Percentiles rank a stretch among this genome's conserved stretches.
Conservation (phyloP, 2,113 vertebrate genomes). For the Ophiodon elongatus region DNA sequence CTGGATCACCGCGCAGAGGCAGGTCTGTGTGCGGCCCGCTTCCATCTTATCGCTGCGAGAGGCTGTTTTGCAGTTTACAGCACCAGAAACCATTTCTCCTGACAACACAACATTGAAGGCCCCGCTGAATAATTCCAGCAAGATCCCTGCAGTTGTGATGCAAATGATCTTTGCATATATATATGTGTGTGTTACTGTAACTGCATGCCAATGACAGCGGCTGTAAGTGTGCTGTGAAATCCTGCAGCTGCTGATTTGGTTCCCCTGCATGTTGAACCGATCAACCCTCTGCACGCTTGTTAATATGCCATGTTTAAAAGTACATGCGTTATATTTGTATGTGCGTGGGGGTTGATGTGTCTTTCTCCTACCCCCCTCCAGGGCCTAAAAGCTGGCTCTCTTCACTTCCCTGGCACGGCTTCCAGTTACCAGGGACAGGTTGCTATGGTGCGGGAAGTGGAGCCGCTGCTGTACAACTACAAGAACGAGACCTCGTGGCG, state of each 20-base stretch:
- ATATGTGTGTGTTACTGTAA: neutral
- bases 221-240: conserved; percentile 1
- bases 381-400: conserved; percentile 91
- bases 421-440: conserved; percentile 86
- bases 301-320: neutral
- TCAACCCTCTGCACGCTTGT: neutral
- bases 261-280: conserved; percentile 19
- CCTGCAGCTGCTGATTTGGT: conserved; percentile 7
- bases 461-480: conserved; percentile 83
- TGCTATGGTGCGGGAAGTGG: conserved; percentile 82
- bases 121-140: conserved; percentile 37
- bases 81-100: conserved; percentile 51
- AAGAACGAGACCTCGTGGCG: conserved; percentile 87
- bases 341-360: neutral
- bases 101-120: conserved; percentile 37
- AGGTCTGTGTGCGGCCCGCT: conserved; percentile 85
- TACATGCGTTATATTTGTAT: conserved; percentile 21
- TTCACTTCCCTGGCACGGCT: conserved; percentile 91
- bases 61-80: conserved; percentile 40
- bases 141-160: conserved; percentile 15
- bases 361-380: conserved; percentile 52
- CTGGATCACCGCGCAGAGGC: conserved; percentile 95
- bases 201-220: conserved; percentile 34
- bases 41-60: conserved; percentile 49
- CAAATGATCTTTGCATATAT: conserved; percentile 30